phyloP scores from a whole-genome alignment of 2,113 vertebrate genomes.

The Leptobrachium leishanense region DNA sequence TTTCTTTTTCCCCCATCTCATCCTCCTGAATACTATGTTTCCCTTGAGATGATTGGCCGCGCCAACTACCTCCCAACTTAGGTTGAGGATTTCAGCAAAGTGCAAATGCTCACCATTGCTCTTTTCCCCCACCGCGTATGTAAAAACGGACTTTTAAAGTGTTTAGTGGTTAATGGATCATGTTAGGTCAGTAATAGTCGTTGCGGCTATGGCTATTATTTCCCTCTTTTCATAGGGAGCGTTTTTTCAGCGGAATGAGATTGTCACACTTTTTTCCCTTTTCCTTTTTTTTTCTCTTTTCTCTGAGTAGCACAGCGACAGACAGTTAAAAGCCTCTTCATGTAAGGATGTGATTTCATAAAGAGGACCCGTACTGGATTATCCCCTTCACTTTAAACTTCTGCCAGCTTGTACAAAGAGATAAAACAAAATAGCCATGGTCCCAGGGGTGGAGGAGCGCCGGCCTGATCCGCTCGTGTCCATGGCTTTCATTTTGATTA shows the following conservation, averaged over 20 bases:
- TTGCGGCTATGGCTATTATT: conserved; percentile 75
- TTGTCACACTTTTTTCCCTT: conserved; percentile 72
- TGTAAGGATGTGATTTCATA: conserved; percentile 86
- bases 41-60: not conserved
- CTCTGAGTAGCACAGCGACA: conserved; percentile 69
- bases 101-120: conserved; percentile 68
- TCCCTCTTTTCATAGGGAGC: conserved; percentile 77
- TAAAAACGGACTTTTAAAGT: conserved; percentile 79
- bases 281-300: conserved; percentile 50
- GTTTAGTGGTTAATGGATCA: conserved; percentile 78
- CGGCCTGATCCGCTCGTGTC: conserved; percentile 83
- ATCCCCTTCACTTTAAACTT: conserved; percentile 85
- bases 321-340: conserved; percentile 87
- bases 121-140: conserved; percentile 66
- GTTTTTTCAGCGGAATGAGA: conserved; percentile 79
- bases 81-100: conserved; percentile 65
- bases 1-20: conserved; percentile 25
- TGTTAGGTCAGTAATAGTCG: conserved; percentile 75
- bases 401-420: conserved; percentile 84
- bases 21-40: not conserved
- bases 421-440: conserved; percentile 87
- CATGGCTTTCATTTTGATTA: conserved; percentile 95
- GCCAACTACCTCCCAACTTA: conserved; percentile 59
- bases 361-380: conserved; percentile 82
- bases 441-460: conserved; percentile 80